Base-by-base conservation (phyloP, 2,888 invertebrate genomes). In the Morinoia aosen region DNA sequence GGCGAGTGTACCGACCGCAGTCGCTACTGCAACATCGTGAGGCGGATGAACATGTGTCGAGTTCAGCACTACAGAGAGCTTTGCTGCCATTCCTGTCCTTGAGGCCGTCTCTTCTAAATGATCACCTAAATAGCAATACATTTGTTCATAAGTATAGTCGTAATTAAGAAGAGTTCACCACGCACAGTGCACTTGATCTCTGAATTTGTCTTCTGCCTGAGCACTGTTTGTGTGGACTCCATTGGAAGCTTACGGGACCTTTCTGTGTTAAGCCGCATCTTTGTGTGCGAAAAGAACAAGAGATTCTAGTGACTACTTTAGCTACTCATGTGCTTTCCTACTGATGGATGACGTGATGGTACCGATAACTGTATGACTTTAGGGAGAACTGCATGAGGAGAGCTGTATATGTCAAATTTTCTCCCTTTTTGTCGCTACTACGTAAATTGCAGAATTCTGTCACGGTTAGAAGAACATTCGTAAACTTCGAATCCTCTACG, bases 21-120 rank as follows among this genome's bases (percentile, higher is more conserved):
- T 95, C 98, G 98, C 97, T 98, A 98, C 97, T 99, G 99, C 97
- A 98, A 98, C 97, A 98, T 99, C 97, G 99, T 99, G 56, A 98
- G 98, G 97, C 98, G 98, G 95, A 98, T 99, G 98, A 98, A 98
- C 97, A 98, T 99, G 98, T 99, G 99, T 97, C 98, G 98, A 95
- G 98, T 98, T 97, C 98, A 98, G 97, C 98, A 98, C 90, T 99
- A 99, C 97, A 98, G 98, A 97, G 98, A 98, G 97, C 98, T 98
- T 97, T 99, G 99, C 97, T 99, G 99, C 98, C 98, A 98, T 97
- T 98, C 99, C 95, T 99, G 99, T 97, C 97, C 96, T 88, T 96
- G 96, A 95, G 25, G 48, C 8, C 8, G 57, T 33, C 58, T 57
- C 57, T 56, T 57, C 56, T 93, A 57, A 33, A 57, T 57, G 33